Percentiles rank a stretch among this genome's conserved stretches.
Evolutionary conservation across 2,888 invertebrate species (phyloP).

Genomic region (Latrodectus hesperus): DNA sequence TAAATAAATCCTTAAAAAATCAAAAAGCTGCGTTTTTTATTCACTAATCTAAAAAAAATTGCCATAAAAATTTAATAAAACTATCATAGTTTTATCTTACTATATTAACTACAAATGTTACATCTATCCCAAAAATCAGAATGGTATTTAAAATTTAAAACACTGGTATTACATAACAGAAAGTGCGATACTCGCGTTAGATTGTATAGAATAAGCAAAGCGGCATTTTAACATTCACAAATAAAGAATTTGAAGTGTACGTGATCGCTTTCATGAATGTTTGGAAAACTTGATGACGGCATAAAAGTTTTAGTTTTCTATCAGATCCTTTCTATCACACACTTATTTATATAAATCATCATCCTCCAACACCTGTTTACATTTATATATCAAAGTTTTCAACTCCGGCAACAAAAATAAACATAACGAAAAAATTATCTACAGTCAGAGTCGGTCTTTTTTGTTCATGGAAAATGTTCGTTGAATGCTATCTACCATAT

Average conservation of each 20-base stretch:
- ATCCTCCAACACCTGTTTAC: slow-evolving; percentile 25
- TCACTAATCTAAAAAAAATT: no score
- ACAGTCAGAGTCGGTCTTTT: slow-evolving; percentile 16
- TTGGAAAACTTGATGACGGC: not conserved
- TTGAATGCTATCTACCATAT: slow-evolving; percentile 25
- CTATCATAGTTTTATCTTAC: no score
- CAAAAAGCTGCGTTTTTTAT: no score
- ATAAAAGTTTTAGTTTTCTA: slow-evolving; percentile 8
- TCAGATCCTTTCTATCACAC: slow-evolving; percentile 14
- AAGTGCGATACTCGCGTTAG: no score
- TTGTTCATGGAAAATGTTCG: slow-evolving; percentile 14
- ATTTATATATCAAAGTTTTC: slow-evolving; percentile 40
- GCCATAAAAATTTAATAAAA: no score
- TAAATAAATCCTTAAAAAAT: no score
- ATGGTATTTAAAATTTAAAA: no score
- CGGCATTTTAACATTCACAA: no score
- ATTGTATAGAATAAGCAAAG: no score
- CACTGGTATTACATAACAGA: no score
- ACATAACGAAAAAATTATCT: slow-evolving; percentile 46
- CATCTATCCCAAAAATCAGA: no score
- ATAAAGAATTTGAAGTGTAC: not conserved
- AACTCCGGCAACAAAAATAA: slow-evolving; percentile 57
- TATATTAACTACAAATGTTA: no score
- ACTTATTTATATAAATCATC: slow-evolving; percentile 14
- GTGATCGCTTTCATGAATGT: not conserved